A percentile compares a stretch with the other conserved stretches of the same genome.
Evolutionary conservation across 2,888 invertebrate genomes (phyloP).

Genomic region (Physocephala rufipes): DNA sequence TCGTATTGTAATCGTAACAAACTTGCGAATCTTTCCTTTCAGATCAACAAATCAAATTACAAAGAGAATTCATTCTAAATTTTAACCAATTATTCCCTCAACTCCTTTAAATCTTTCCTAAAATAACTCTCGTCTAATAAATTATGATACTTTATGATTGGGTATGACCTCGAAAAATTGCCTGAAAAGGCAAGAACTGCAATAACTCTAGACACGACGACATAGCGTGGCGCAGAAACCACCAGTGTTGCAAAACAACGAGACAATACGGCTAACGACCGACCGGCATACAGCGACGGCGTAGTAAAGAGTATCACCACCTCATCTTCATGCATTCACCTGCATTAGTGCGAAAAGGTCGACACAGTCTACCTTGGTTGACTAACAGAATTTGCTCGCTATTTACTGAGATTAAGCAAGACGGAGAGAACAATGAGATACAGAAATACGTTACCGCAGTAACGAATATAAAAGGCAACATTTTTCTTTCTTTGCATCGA

Average conservation of each 20-base stretch:
- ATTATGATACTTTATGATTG: too few relatives aligned
- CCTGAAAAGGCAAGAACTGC: constrained; percentile 22
- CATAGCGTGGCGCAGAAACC: constrained; percentile 24
- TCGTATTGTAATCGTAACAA: too few relatives aligned
- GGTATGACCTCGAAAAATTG: constrained; percentile 28
- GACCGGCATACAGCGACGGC: constrained; percentile 17
- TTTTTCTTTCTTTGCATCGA: too few relatives aligned
- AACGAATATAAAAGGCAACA: not conserved
- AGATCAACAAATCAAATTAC: too few relatives aligned
- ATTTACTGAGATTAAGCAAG: constrained; percentile 54
- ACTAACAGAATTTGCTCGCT: constrained; percentile 30
- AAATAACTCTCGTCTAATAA: too few relatives aligned
- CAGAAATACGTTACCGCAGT: constrained; percentile 39
- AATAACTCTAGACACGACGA: constrained; percentile 6
- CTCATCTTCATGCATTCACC: constrained; percentile 36
- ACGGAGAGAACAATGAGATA: constrained; percentile 58
- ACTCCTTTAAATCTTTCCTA: too few relatives aligned
- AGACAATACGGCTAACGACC: not conserved
- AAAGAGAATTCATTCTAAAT: too few relatives aligned
- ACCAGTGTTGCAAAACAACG: not conserved
- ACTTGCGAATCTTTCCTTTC: too few relatives aligned
- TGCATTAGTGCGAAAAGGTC: constrained; percentile 57
- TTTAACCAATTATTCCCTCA: too few relatives aligned
- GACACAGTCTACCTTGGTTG: constrained; percentile 42
- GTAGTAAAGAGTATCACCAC: constrained; percentile 3